Evolutionary conservation across 2,797 vertebrate species (phyloP).

Genomic region (Phrynocephalus guinanensis): DNA sequence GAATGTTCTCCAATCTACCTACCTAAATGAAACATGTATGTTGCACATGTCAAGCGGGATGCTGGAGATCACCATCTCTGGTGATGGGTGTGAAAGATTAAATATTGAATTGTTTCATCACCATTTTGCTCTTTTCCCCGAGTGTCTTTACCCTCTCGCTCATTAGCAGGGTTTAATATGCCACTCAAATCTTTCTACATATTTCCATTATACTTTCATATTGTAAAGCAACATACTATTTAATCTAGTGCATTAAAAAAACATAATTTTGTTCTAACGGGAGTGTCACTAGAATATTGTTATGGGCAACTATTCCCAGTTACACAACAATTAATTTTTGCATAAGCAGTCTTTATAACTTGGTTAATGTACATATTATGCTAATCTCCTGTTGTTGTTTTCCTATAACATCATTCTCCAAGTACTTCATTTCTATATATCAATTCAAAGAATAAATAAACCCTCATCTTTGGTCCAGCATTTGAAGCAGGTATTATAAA

Average conservation of each 20-base stretch:
- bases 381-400: background rate
- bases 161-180: background rate
- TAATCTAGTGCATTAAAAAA: background rate
- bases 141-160: background rate
- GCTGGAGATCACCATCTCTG: background rate
- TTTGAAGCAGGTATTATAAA: background rate
- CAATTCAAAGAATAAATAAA: background rate
- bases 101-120: background rate
- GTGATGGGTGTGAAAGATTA: background rate
- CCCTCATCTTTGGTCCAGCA: background rate
- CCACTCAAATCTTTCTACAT: constrained; percentile 1
- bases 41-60: background rate
- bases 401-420: background rate
- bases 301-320: background rate
- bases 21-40: background rate
- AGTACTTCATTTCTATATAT: background rate
- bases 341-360: background rate
- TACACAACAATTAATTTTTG: constrained; percentile 1
- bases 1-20: background rate
- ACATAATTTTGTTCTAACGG: too few relatives aligned
- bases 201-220: background rate
- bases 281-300: constrained; percentile 5
- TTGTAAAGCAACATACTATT: background rate
- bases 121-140: background rate
- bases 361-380: background rate